Evolutionary conservation across 2,888 invertebrate species (phyloP), one percentile per base, ranked within the genome.

Genomic region (Coleophora flavipennella): DNA sequence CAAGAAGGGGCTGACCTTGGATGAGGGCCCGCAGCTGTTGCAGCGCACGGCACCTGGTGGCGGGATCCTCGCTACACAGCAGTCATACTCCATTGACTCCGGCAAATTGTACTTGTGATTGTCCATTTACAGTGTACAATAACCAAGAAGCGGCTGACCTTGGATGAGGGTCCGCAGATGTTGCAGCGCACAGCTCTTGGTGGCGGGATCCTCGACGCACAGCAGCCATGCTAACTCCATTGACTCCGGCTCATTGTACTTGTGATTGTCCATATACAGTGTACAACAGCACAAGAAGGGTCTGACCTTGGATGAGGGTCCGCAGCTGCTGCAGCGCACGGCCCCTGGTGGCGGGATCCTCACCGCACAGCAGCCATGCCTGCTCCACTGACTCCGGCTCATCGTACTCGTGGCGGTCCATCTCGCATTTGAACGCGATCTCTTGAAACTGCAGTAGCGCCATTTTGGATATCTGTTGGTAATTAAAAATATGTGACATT

Each of bases 1-100:
- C n/a, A n/a, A n/a, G n/a, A n/a, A n/a, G n/a, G n/a, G n/a, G n/a
- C 46, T 38, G 49, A 77, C 86, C 86, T 57, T 86, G 79, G 48
- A 79, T 74, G 58, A 80, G 62, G 34, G 57, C 61, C 39, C 78
- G 59, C 1, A 83, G 61, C 41, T 77, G 74, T 28, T 62, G 55
- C 29, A 80, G 61, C 28, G 52, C 60, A 38, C 53, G 54, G 3
- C 44, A 44, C 36, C 63, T 66, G 36, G 59, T 64, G 3, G 53
- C 56, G 0, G 62, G 55, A 12, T 68, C 69, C 45, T 83, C 81
- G 13, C 55, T 72, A 26, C 79, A 80, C 1, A 77, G 56, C 36
- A 61, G 49, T 45, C 60, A 64, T 0, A 79, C 40, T 75, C 63
- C 42, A 62, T 73, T 3, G 68, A 63, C 38, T 81, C 81, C 0